These are phyloP conservation scores for Lasioglossum calceatum DNA, from an alignment of 2,888 invertebrate species.

Conservation along the genomic window DNA sequence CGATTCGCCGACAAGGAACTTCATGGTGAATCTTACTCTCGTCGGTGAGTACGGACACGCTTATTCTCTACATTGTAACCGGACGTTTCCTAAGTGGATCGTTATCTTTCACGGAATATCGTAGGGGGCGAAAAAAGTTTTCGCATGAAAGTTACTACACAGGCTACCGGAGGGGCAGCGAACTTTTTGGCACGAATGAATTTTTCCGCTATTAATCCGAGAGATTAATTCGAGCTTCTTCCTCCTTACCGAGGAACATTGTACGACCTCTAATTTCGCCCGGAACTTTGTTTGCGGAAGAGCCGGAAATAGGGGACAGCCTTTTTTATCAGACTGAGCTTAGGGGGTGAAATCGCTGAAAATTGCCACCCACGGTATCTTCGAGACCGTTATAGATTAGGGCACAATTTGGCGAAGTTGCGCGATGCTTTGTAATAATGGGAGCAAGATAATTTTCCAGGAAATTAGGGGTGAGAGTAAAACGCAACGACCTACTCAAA, in stretches of 20 bases:
- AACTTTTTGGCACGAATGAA: background rate
- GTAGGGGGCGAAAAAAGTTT: background rate
- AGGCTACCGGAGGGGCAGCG: background rate
- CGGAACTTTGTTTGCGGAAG: background rate
- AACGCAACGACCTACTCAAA: background rate
- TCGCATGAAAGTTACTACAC: background rate
- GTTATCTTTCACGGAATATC: background rate
- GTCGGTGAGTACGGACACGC: conserved; percentile 89
- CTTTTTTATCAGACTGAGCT: background rate
- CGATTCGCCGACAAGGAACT: conserved; percentile 95
- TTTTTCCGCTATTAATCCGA: background rate
- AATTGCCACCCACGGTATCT: background rate
- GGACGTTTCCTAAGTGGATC: background rate
- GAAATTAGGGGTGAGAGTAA: background rate
- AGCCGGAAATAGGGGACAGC: background rate
- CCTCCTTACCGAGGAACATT: background rate
- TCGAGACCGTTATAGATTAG: background rate
- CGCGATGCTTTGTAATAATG: background rate
- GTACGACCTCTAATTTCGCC: background rate
- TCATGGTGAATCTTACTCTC: conserved; percentile 93
- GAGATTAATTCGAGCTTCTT: background rate
- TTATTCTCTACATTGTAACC: background rate
- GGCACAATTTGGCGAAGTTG: background rate
- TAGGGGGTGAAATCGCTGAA: background rate
- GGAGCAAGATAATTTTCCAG: background rate